Conservation (phyloP, 1,140 invertebrate genomes). For the Pseudomyrmex flavicornis region DNA sequence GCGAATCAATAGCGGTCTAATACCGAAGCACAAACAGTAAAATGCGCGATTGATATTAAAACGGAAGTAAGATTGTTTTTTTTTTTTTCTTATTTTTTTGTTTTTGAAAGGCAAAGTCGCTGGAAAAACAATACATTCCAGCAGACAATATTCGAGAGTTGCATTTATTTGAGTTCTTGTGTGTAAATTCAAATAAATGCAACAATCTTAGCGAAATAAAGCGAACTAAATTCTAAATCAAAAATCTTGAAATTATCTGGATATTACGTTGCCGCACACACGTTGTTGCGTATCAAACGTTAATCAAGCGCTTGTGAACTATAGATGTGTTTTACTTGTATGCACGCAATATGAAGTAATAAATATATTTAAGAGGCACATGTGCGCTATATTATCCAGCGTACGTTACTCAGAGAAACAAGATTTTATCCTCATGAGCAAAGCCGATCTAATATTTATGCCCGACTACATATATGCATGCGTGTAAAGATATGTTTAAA, state of each 20-base stretch:
- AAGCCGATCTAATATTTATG: conserved; percentile 64
- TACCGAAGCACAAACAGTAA: background rate
- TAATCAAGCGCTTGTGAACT: background rate
- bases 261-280: no score
- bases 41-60: conserved; percentile 14
- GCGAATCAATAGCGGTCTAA: background rate
- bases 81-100: no score
- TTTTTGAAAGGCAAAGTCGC: no score
- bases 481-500: conserved; percentile 53
- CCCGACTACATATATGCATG: conserved; percentile 51
- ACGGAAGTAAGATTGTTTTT: background rate
- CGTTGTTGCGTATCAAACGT: conserved; percentile 15
- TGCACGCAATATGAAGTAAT: conserved; percentile 4
- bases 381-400: background rate
- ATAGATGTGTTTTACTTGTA: no score
- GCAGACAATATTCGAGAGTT: no score
- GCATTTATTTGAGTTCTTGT: no score
- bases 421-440: conserved; percentile 39
- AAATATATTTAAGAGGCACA: conserved; percentile 13
- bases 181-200: no score
- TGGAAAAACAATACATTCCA: no score
- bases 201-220: no score
- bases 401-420: background rate
- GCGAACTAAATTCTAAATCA: no score
- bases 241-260: no score